Conservation (phyloP, 2,113 vertebrate species). For the Sebastes fasciatus region DNA sequence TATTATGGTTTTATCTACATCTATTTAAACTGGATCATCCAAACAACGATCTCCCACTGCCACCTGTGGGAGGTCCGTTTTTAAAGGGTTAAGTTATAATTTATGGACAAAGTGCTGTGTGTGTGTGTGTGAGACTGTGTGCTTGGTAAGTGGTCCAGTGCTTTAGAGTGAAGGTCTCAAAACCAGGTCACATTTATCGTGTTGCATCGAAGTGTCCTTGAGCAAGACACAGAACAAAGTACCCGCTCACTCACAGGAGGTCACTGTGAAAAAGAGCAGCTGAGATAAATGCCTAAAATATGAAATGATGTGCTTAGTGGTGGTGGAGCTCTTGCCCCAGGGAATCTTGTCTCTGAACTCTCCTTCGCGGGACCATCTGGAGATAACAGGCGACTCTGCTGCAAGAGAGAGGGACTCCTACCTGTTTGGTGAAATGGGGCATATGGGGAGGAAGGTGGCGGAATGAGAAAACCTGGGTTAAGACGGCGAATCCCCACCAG, state of each 20-base stretch:
- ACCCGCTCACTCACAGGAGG: constrained; percentile 46
- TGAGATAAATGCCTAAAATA: constrained; percentile 66
- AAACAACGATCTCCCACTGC: too few relatives aligned
- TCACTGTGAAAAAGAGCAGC: constrained; percentile 24
- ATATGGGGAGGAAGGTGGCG: constrained; percentile 31
- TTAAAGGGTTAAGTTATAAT: too few relatives aligned
- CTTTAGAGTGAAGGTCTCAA: constrained; percentile 42
- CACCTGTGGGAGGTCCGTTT: too few relatives aligned
- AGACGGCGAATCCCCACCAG: constrained; percentile 15
- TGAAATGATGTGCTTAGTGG: constrained; percentile 60
- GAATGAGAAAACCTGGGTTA: constrained; percentile 33
- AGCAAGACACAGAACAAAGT: constrained; percentile 53
- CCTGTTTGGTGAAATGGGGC: constrained; percentile 54
- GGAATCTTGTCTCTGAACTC: constrained; percentile 57
- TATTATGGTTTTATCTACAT: too few relatives aligned
- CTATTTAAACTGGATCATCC: too few relatives aligned
- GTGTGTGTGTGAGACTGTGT: constrained; percentile 8
- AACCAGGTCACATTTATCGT: constrained; percentile 51
- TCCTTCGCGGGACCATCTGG: constrained; percentile 71
- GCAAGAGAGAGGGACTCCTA: constrained; percentile 44
- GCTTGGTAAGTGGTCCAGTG: constrained; percentile 11
- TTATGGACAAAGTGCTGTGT: background rate
- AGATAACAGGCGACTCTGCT: constrained; percentile 47
- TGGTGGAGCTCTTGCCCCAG: constrained; percentile 55
- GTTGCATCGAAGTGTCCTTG: constrained; percentile 60